Evolutionary conservation across 2,797 vertebrate genomes (phyloP), one percentile per base, ranked within the genome.

Genomic region (Artibeus lituratus): DNA sequence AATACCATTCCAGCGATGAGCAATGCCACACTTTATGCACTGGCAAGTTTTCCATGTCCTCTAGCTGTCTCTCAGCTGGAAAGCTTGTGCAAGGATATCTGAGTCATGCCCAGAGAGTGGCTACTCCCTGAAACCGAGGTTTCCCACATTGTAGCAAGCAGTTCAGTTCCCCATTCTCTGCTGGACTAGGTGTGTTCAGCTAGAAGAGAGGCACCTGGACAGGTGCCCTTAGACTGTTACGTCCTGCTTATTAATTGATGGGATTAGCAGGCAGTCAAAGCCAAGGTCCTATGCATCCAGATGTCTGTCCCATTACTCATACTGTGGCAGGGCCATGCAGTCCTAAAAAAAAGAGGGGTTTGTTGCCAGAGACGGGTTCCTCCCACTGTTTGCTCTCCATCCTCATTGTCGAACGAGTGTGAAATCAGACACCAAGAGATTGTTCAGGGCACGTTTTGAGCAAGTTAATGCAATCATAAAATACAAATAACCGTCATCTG

Each of bases 391-490:
- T 69, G 39, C 10, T 22, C 24, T 90, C 74, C 5, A 78, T 42
- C 4, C 59, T 53, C 7, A 7, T 29, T 16, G 15, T n/a, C 14
- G 12, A 86, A n/a, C 70, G 39, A 44, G 49, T 74, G 59, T 89
- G 80, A 96, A 96, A 95, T 91, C 90, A 96, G 80, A 93, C 72
- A 87, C 70, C 69, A 91, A 87, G 83, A 93, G 81, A 94, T 93
- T 91, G 84, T 95, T 92, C 82, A 83, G 94, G 83, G 62, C 91
- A 91, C 93, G 92, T 91, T 96, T 95, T 85, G 73, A 96, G 76
- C 95, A 96, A 93, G 89, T 90, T 70, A 89, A 94, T 55, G 65
- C 89, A 91, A 67, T 93, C 91, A 37, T 94, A 93, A 96, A 96
- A 93, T 51, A 91, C 84, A 95, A 95, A 91, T 87, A 93, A 83